Percentiles rank a stretch among this genome's conserved stretches.
Conservation (phyloP, 2,797 vertebrate genomes). For the Aphelocoma californica region DNA sequence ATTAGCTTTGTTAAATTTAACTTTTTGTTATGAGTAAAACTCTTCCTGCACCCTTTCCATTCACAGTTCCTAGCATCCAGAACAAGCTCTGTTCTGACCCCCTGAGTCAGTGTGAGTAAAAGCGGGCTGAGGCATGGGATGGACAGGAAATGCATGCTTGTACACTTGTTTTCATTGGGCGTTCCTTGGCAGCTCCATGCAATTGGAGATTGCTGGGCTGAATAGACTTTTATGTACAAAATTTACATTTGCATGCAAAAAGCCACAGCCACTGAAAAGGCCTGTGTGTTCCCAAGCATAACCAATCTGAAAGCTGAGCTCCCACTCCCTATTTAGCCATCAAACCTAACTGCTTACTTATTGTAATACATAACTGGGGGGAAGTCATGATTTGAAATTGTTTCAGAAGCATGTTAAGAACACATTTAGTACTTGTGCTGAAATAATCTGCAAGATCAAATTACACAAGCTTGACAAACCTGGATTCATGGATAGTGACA, state of each 20-base stretch:
- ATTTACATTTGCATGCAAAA: conserved; percentile 68
- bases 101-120: conserved; percentile 43
- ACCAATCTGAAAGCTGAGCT: conserved; percentile 1
- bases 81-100: conserved; percentile 52
- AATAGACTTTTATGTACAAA: conserved; percentile 61
- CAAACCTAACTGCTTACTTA: background rate
- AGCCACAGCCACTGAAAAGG: conserved; percentile 54
- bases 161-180: conserved; percentile 42
- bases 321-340: background rate
- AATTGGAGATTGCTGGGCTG: conserved; percentile 39
- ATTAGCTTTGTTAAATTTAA: background rate
- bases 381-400: background rate
- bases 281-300: conserved; percentile 43
- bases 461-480: background rate
- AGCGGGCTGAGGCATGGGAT: conserved; percentile 18
- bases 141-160: conserved; percentile 65
- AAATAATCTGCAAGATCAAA: background rate
- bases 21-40: conserved; percentile 8
- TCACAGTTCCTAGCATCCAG: conserved; percentile 44
- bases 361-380: background rate
- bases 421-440: background rate
- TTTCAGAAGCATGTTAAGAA: conserved; percentile 4
- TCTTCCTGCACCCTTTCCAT: conserved; percentile 38
- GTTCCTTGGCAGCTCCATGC: conserved; percentile 43
- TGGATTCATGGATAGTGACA: background rate